phyloP scores from a whole-genome alignment of 2,888 invertebrate genomes.

The Drosophila merina region DNA sequence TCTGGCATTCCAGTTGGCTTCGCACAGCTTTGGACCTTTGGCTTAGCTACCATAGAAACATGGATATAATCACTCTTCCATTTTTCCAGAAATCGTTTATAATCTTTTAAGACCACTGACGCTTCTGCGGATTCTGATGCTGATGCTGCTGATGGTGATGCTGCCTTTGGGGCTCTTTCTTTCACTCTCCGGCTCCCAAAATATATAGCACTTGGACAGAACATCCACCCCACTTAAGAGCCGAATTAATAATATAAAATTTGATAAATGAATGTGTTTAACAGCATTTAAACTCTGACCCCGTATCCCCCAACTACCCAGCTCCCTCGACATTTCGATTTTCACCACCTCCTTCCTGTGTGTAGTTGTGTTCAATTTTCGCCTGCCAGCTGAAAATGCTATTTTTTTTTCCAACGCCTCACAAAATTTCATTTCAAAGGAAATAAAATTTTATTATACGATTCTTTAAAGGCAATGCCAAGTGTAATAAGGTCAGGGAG shows the following conservation, averaged over 20 bases:
- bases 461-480: slow-evolving; percentile 52
- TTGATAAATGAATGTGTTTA: slow-evolving; percentile 68
- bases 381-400: slow-evolving; percentile 48
- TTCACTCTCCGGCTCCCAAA: slow-evolving; percentile 18
- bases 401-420: slow-evolving; percentile 69
- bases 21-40: slow-evolving; percentile 32
- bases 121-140: slow-evolving; percentile 22
- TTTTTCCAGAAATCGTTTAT: slow-evolving; percentile 60
- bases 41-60: slow-evolving; percentile 49
- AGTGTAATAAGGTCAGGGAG: not conserved
- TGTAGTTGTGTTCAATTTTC: slow-evolving; percentile 29
- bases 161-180: slow-evolving; percentile 28
- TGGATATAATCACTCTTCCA: slow-evolving; percentile 54
- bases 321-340: not conserved
- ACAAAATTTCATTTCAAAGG: slow-evolving; percentile 72
- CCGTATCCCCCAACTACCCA: not conserved
- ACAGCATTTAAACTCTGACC: slow-evolving; percentile 60
- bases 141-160: slow-evolving; percentile 28
- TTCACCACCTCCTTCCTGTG: slow-evolving; percentile 1
- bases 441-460: slow-evolving; percentile 73
- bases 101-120: slow-evolving; percentile 58
- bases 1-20: slow-evolving; percentile 29
- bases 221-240: slow-evolving; percentile 27
- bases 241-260: slow-evolving; percentile 60
- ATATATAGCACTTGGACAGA: slow-evolving; percentile 9